A percentile compares a stretch with the other conserved stretches of the same genome.
Evolutionary conservation across 2,888 invertebrate genomes (phyloP).

Genomic region (Apotomis betuletana): DNA sequence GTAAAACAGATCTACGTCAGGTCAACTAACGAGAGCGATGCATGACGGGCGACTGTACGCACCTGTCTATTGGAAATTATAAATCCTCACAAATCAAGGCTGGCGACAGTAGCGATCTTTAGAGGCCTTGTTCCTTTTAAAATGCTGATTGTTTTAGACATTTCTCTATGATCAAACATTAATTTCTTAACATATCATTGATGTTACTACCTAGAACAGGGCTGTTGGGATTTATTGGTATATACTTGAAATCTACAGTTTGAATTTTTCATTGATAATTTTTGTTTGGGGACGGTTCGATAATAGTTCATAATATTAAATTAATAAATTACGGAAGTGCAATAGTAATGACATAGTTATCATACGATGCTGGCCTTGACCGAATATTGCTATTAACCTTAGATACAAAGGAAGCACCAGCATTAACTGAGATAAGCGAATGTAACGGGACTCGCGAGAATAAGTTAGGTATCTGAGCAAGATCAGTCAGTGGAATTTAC

Average conservation of each 20-base stretch:
- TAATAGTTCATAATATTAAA: neutral
- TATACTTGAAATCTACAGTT: too few relatives aligned
- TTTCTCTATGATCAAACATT: too few relatives aligned
- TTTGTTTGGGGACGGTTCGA: neutral
- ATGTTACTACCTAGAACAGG: too few relatives aligned
- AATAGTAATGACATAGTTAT: constrained; percentile 30
- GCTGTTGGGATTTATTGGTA: too few relatives aligned
- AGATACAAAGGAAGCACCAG: constrained; percentile 34
- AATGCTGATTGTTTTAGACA: too few relatives aligned
- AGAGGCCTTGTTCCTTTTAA: too few relatives aligned
- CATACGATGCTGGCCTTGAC: constrained; percentile 37
- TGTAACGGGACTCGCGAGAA: constrained; percentile 20
- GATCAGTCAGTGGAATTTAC: constrained; percentile 29
- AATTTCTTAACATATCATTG: too few relatives aligned
- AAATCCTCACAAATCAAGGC: neutral
- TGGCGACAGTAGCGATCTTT: too few relatives aligned
- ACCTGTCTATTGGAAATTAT: too few relatives aligned
- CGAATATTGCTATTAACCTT: constrained; percentile 38
- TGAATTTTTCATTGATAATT: too few relatives aligned
- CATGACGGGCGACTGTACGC: neutral
- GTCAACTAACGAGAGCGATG: neutral
- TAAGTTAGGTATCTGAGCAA: neutral
- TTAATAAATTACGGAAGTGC: constrained; percentile 29
- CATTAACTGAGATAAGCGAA: constrained; percentile 29
- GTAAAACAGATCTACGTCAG: neutral